Evolutionary conservation across 2,797 vertebrate species (phyloP).

Genomic region (Antrozous pallidus): DNA sequence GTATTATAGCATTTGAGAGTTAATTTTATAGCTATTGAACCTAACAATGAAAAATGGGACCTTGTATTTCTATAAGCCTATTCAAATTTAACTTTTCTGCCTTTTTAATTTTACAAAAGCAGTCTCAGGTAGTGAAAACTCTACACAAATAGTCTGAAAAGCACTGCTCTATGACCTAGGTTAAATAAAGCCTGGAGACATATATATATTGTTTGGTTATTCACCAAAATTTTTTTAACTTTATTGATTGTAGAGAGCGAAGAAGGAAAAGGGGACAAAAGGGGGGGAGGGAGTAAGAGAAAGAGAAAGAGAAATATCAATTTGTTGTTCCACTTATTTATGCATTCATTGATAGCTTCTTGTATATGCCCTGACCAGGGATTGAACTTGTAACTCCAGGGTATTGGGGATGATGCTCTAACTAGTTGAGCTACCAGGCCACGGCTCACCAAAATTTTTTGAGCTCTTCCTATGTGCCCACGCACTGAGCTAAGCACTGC

Average conservation of each 20-base stretch:
- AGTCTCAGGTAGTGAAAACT: not conserved
- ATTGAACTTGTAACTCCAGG: not conserved
- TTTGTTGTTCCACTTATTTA: not conserved
- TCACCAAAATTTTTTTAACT: not conserved
- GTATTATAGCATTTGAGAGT: not conserved
- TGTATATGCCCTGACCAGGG: not conserved
- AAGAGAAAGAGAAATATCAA: not conserved
- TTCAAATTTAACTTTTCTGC: not conserved
- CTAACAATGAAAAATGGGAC: not conserved
- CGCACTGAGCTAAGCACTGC: not conserved
- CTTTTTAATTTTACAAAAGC: conserved; percentile 18
- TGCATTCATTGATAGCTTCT: not conserved
- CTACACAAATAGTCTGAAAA: not conserved
- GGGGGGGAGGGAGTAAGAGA: no score
- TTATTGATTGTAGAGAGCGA: not conserved
- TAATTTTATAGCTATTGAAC: conserved; percentile 18
- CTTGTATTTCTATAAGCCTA: not conserved
- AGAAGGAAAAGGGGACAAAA: no score
- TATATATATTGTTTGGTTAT: not conserved
- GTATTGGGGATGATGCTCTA: not conserved
- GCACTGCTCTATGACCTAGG: not conserved
- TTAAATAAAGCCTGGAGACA: not conserved
- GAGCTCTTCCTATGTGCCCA: not conserved
- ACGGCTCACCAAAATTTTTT: not conserved
- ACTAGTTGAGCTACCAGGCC: not conserved